Base-by-base conservation (phyloP, 2,113 vertebrate species). In the Campylomormyrus numenius region DNA sequence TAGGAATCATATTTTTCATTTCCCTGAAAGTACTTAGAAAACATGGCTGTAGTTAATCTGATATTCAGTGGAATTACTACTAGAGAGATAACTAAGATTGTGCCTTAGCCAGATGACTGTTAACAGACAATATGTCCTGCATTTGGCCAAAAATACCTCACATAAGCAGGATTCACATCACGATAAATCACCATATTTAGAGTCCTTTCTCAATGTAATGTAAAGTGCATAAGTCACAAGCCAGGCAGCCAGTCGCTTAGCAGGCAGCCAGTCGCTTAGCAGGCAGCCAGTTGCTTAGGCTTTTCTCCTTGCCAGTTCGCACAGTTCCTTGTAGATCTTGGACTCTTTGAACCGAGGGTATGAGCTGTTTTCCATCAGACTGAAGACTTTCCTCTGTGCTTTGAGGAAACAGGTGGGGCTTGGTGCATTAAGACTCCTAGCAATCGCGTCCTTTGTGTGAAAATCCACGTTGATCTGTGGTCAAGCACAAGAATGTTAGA, bases 391-490 rank as follows among this genome's bases (percentile, higher is more conserved):
- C 91, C 90, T 95, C 88, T 97, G 96, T 84, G 96, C 96, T 90
- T 93, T 95, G 66, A 93, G 94, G 91, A 97, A 97, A 89, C 96
- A 97, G 0, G 92, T 93, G 17, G 89, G 45, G 70, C 92, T 93
- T 52, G 96, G 95, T 42, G 95, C 90, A 87, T 94, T 94, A 88
- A 97, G 94, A 70, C 93, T 96, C 92, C 85, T 92, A 46, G 89
- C 89, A 92, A 97, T 94, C 0, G 17, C 39, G 45, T 96, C 94
- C 93, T 91, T 96, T 0, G 91, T 95, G 27, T 94, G 92, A 83
- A 93, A 97, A 93, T 97, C 96, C 89, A 96, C 93, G 87, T 97
- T 97, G 42, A 97, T 94, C 96, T 97, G 95, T 87, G 94, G 90
- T 42, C 4, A 89, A 88, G 45, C 17, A 49, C 13, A 15, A 8